phyloP scores from a whole-genome alignment of 2,888 invertebrate species.

The Noctua comes region DNA sequence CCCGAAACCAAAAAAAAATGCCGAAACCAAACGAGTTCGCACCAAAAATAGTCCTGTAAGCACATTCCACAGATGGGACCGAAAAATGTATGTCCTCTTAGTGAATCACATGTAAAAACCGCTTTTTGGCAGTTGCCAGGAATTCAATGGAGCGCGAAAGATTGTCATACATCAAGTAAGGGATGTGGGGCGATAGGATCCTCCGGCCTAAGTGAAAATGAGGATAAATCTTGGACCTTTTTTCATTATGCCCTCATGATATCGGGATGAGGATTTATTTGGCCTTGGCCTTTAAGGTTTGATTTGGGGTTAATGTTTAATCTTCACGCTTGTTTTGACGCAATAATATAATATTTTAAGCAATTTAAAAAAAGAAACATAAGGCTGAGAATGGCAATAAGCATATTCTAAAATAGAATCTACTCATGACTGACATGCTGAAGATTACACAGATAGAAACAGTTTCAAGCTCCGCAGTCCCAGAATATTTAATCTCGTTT shows the following conservation, averaged over 20 bases:
- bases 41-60: conserved; percentile 25
- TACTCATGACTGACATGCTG: not conserved
- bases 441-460: conserved; percentile 2
- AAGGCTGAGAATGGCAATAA: not conserved
- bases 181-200: conserved; percentile 39
- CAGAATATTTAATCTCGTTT: conserved; percentile 41
- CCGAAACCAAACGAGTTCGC: not conserved
- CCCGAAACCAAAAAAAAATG: conserved; percentile 1
- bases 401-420: conserved; percentile 2
- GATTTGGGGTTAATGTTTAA: conserved; percentile 18
- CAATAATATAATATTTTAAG: not conserved
- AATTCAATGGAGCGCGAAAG: conserved; percentile 62
- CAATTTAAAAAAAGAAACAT: not conserved
- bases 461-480: not conserved
- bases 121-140: conserved; percentile 50
- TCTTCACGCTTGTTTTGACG: conserved; percentile 15
- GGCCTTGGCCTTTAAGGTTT: conserved; percentile 12
- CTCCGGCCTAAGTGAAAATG: conserved; percentile 53
- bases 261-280: conserved; percentile 21
- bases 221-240: conserved; percentile 53
- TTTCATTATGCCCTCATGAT: conserved; percentile 47
- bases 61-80: conserved; percentile 18
- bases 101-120: conserved; percentile 56
- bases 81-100: conserved; percentile 19
- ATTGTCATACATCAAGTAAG: conserved; percentile 56